Evolutionary conservation across 2,797 vertebrate genomes (phyloP).

Genomic region (Chelon auratus): DNA sequence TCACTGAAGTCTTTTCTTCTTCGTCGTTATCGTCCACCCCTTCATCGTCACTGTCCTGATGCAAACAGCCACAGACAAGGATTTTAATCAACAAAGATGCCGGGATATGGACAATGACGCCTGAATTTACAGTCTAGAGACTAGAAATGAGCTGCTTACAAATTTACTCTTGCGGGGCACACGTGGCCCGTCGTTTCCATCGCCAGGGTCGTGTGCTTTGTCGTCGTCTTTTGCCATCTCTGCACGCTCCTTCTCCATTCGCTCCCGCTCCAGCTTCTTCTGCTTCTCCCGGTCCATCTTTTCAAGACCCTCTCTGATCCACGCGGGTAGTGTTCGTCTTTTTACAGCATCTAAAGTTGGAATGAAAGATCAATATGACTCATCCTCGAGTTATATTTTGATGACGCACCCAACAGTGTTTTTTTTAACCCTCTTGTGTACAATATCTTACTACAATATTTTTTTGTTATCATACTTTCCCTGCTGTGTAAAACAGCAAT

Average conservation of each 20-base stretch:
- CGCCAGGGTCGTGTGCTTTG: constrained; percentile 84
- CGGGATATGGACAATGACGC: neutral
- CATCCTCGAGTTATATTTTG: neutral
- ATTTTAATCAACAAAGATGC: neutral
- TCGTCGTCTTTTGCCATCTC: constrained; percentile 91
- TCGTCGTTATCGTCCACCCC: constrained; percentile 84
- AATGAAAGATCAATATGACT: constrained; percentile 8
- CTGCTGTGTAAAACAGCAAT: no score
- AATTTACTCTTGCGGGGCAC: constrained; percentile 98
- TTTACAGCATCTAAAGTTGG: constrained; percentile 92
- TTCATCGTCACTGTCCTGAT: constrained; percentile 87
- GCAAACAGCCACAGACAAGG: neutral
- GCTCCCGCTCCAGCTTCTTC: constrained; percentile 95
- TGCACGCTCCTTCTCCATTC: constrained; percentile 95
- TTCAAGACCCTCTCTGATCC: constrained; percentile 98
- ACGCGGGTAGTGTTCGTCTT: constrained; percentile 95
- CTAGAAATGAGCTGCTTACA: constrained; percentile 84
- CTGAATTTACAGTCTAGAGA: neutral
- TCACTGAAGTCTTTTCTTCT: constrained; percentile 82
- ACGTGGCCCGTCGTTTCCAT: constrained; percentile 89
- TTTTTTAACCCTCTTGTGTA: no score
- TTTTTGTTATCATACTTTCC: no score
- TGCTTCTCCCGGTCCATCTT: constrained; percentile 99
- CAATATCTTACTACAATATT: no score
- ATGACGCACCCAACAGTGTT: no score